A percentile compares a stretch with the other conserved stretches of the same genome.
phyloP scores from a whole-genome alignment of 2,797 vertebrate species.

The Squalus acanthias region DNA sequence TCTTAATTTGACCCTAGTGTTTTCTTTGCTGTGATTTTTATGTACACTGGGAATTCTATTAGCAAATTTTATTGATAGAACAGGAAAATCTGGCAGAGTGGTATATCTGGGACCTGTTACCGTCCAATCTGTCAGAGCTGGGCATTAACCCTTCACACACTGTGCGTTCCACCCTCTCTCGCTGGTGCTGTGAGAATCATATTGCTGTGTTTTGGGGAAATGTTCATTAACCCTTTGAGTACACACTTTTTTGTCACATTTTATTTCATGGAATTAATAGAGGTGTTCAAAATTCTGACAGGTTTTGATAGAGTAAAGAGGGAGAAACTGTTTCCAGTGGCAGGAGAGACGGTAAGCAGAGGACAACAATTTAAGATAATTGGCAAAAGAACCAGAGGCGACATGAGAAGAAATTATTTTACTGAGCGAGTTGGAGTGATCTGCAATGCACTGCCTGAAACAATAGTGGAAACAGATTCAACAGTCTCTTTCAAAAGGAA shows the following conservation, averaged over 20 bases:
- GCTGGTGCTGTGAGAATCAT: not conserved
- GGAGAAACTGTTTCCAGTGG: not conserved
- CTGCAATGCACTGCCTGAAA: not conserved
- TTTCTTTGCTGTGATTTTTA: constrained; percentile 43
- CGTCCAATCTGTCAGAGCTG: not conserved
- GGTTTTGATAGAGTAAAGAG: not conserved
- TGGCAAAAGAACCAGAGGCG: not conserved
- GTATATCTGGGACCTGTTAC: not conserved
- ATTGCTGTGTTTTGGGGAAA: not conserved
- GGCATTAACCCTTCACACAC: constrained; percentile 3
- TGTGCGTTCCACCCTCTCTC: not conserved
- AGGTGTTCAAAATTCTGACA: not conserved
- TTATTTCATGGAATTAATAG: not conserved
- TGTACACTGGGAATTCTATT: constrained; percentile 35
- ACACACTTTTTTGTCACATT: not conserved
- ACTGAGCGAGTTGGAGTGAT: too few species aligned
- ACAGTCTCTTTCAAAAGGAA: not conserved
- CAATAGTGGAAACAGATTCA: not conserved
- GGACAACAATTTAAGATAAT: too few species aligned
- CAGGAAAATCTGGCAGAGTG: not conserved
- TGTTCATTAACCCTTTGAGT: not conserved
- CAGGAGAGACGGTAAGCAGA: not conserved
- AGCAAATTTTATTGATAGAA: constrained; percentile 44
- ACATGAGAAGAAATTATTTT: not conserved
- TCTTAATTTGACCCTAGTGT: not conserved